phyloP scores from a whole-genome alignment of 2,113 vertebrate species.

The Calyptomena viridis region DNA sequence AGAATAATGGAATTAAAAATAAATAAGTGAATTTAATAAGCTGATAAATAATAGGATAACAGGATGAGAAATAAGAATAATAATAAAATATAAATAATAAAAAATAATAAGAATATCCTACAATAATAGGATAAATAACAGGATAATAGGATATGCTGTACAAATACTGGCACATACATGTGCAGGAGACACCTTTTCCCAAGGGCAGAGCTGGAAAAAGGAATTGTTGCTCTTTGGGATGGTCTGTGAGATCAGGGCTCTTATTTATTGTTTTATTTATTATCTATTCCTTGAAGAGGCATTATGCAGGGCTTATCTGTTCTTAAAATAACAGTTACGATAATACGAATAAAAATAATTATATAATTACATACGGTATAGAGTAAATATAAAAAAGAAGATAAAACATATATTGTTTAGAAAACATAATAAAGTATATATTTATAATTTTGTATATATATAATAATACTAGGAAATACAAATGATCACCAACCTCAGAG shows the following conservation, averaged over 20 bases:
- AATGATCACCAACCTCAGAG: background rate
- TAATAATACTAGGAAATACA: background rate
- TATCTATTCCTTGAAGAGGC: background rate
- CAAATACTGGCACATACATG: background rate
- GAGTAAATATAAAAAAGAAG: background rate
- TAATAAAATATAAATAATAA: too few species aligned
- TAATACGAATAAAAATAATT: background rate
- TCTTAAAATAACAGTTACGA: background rate
- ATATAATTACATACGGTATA: too few species aligned
- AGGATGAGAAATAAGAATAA: background rate
- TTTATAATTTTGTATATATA: background rate
- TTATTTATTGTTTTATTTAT: background rate
- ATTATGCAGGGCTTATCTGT: background rate
- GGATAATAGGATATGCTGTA: background rate
- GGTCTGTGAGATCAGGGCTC: background rate
- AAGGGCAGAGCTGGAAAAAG: background rate
- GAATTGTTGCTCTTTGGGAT: background rate
- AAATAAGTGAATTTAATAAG: background rate
- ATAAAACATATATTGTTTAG: too few species aligned
- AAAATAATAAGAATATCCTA: too few species aligned
- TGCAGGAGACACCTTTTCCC: background rate
- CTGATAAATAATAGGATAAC: background rate
- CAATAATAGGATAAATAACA: background rate
- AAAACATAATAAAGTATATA: background rate
- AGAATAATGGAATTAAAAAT: background rate